A percentile compares a stretch with the other conserved stretches of the same genome.
phyloP scores from a whole-genome alignment of 2,797 vertebrate genomes.

The Coreius guichenoti region DNA sequence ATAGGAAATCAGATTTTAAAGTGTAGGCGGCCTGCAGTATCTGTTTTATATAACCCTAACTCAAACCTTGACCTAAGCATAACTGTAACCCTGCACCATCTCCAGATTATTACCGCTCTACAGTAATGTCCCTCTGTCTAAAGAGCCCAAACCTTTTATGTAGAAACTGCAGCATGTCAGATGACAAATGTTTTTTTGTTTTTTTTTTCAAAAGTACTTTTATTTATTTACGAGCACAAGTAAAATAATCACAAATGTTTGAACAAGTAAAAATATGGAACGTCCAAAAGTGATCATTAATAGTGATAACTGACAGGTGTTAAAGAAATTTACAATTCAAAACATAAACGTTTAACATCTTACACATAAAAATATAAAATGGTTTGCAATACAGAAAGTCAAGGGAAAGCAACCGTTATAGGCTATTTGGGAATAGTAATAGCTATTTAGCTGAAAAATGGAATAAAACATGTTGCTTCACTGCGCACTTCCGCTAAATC shows the following conservation, averaged over 20 bases:
- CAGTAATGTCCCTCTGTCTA: slow-evolving; percentile 14
- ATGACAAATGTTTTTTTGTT: slow-evolving; percentile 14
- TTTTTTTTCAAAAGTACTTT: slow-evolving; percentile 2
- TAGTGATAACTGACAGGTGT: neutral
- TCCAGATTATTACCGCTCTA: neutral
- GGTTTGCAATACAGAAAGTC: neutral
- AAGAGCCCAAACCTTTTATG: neutral
- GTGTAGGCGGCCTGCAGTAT: neutral
- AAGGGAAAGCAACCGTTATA: neutral
- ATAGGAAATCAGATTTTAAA: neutral
- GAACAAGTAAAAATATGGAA: neutral
- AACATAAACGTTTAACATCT: neutral
- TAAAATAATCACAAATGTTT: neutral
- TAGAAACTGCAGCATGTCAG: neutral
- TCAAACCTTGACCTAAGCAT: slow-evolving; percentile 5
- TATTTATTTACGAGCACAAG: neutral
- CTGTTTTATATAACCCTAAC: slow-evolving; percentile 3
- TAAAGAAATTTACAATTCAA: neutral
- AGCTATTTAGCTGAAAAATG: neutral
- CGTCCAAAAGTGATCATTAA: neutral
- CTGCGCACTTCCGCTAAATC: neutral
- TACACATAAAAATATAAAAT: neutral
- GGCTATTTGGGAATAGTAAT: neutral
- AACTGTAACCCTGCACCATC: slow-evolving; percentile 29
- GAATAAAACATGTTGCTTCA: neutral